Conservation (phyloP, 1,140 invertebrate genomes). For the Bombus terrestris region DNA sequence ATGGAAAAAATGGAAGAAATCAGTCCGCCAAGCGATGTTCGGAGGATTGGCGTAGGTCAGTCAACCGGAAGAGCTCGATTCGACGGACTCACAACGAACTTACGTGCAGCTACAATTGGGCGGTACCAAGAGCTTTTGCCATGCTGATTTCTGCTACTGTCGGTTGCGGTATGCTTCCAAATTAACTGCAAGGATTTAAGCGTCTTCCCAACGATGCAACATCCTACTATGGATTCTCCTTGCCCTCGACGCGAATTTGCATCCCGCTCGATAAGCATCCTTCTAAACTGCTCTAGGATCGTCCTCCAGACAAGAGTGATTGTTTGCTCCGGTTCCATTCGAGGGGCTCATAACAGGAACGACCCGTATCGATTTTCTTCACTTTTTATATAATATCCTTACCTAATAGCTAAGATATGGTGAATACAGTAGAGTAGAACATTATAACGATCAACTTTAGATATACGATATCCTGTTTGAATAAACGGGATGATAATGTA, state of each 20-base stretch:
- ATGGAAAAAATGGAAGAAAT: neutral
- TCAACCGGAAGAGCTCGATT: slow-evolving; percentile 35
- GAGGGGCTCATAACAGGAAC: neutral
- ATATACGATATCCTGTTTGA: too few species aligned
- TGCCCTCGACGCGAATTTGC: neutral
- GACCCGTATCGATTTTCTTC: too few species aligned
- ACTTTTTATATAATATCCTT: too few species aligned
- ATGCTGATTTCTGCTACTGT: slow-evolving; percentile 33
- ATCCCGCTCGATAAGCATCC: neutral
- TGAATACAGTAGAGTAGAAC: too few species aligned
- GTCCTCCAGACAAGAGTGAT: neutral
- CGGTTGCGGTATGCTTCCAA: slow-evolving; percentile 17
- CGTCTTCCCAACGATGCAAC: neutral
- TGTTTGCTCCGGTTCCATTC: neutral
- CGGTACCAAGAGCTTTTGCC: slow-evolving; percentile 12
- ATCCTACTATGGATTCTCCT: neutral
- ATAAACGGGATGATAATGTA: too few species aligned
- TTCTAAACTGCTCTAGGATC: neutral
- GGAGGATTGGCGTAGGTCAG: slow-evolving; percentile 16
- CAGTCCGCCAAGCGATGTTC: neutral
- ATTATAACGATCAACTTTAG: too few species aligned
- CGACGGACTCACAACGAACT: slow-evolving; percentile 24
- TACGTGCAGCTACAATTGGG: neutral
- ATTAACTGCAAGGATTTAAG: slow-evolving; percentile 34
- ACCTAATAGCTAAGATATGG: too few species aligned